A percentile compares a stretch with the other conserved stretches of the same genome.
phyloP scores from a whole-genome alignment of 2,888 invertebrate genomes.

The Abrostola triplasia region DNA sequence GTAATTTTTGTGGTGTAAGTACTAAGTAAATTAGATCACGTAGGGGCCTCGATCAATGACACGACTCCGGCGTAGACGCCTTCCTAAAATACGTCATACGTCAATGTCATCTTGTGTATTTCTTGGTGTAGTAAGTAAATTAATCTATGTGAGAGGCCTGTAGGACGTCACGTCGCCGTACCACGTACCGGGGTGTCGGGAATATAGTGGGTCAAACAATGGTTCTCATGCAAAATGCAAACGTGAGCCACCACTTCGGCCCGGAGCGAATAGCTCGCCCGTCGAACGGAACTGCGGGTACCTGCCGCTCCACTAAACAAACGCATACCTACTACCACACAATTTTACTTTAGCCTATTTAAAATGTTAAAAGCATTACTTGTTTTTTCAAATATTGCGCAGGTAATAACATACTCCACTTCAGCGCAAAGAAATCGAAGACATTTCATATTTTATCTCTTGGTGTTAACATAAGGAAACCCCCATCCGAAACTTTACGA shows the following conservation, averaged over 20 bases:
- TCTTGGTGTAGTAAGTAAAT: constrained; percentile 52
- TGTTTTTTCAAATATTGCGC: constrained; percentile 42
- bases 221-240: constrained; percentile 80
- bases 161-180: constrained; percentile 36
- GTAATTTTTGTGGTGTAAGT: no score
- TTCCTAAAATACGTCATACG: constrained; percentile 12
- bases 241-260: constrained; percentile 61
- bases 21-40: constrained; percentile 21
- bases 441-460: constrained; percentile 66
- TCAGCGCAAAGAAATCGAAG: constrained; percentile 51
- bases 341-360: constrained; percentile 67
- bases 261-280: constrained; percentile 61
- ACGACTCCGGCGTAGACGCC: not conserved
- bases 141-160: constrained; percentile 59
- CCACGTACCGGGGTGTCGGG: constrained; percentile 56
- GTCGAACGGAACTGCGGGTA: constrained; percentile 65
- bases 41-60: constrained; percentile 12
- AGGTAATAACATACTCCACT: constrained; percentile 47
- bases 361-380: constrained; percentile 61
- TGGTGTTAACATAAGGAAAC: constrained; percentile 61
- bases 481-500: constrained; percentile 60
- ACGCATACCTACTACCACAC: constrained; percentile 55
- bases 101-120: constrained; percentile 33
- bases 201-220: constrained; percentile 71
- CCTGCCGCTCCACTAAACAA: constrained; percentile 68